These are phyloP conservation scores for Tipula unca DNA, from an alignment of 2,888 invertebrate species.

Conservation along the genomic window DNA sequence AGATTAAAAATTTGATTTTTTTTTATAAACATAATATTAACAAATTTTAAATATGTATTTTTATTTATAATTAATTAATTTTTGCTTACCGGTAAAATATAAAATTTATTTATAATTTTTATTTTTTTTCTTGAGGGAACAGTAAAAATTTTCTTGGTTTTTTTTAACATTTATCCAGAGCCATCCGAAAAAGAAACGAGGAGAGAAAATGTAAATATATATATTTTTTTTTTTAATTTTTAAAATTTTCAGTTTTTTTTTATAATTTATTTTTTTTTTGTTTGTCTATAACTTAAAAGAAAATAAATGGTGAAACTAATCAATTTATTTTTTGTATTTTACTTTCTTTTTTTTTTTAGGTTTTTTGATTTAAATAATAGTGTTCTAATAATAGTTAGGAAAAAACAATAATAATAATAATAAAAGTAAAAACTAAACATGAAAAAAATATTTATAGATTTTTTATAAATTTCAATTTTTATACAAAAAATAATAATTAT, in stretches of 20 bases:
- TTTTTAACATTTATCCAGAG: neutral
- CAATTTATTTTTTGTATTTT: neutral
- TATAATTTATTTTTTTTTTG: neutral
- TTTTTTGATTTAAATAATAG: conserved; percentile 2
- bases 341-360: neutral
- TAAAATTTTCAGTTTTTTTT: neutral
- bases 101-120: neutral
- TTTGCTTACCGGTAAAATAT: conserved; percentile 14
- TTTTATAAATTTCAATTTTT: neutral
- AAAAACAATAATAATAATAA: neutral
- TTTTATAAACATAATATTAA: conserved; percentile 8
- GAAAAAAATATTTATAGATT: neutral
- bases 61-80: neutral
- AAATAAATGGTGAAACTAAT: neutral
- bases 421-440: neutral
- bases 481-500: neutral
- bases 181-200: neutral
- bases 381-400: neutral
- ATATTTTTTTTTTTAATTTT: neutral
- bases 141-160: neutral
- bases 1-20: conserved; percentile 8
- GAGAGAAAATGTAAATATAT: neutral
- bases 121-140: neutral
- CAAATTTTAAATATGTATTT: neutral
- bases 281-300: neutral